These are phyloP conservation scores for Engraulis encrasicolus DNA, from an alignment of 2,113 vertebrate species.

Conservation along the genomic window DNA sequence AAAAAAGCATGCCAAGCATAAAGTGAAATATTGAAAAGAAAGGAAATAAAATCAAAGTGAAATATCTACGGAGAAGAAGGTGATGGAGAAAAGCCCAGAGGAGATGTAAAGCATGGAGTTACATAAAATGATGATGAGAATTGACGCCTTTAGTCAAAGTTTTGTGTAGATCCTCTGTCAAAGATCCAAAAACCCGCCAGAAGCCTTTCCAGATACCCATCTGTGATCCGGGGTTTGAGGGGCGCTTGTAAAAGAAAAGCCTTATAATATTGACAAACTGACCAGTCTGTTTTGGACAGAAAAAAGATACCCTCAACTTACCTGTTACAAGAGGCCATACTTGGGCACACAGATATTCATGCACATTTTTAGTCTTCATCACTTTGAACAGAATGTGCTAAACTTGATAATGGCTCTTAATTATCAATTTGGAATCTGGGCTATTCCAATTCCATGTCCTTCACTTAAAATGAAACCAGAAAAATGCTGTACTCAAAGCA, in stretches of 20 bases:
- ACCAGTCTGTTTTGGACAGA: too few species aligned
- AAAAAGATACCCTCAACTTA: too few species aligned
- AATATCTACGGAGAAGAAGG: not conserved
- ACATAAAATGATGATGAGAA: slow-evolving; percentile 8
- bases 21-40: not conserved
- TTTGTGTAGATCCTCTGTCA: not conserved
- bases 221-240: not conserved
- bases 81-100: not conserved
- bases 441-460: too few species aligned
- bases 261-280: not conserved
- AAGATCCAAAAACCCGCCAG: not conserved
- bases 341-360: too few species aligned
- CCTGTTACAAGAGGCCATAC: too few species aligned
- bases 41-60: not conserved
- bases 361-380: not conserved
- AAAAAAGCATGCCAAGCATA: not conserved
- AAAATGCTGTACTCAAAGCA: too few species aligned
- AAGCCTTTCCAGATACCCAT: not conserved
- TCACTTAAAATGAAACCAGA: not conserved
- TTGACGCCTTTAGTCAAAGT: not conserved
- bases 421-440: too few species aligned
- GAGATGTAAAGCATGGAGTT: not conserved
- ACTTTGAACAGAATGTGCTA: too few species aligned
- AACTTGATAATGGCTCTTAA: not conserved
- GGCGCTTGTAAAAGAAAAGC: not conserved